Evolutionary conservation across 2,113 vertebrate species (phyloP).

Genomic region (Melanerpes formicivorus): DNA sequence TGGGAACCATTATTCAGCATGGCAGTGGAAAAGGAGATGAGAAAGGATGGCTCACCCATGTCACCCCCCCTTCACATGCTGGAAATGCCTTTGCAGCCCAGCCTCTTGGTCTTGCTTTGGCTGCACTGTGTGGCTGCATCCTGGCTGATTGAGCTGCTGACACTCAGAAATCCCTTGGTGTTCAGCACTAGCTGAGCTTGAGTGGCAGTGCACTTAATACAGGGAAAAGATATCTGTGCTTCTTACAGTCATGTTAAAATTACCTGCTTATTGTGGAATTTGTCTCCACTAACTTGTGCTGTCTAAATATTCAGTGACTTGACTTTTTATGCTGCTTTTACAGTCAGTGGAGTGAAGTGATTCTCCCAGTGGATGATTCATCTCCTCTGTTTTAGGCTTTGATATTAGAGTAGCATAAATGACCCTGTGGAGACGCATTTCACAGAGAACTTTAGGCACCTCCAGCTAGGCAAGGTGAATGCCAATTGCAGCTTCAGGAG

Average conservation of each 20-base stretch:
- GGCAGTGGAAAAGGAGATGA: not conserved
- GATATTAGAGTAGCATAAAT: not conserved
- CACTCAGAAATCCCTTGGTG: not conserved
- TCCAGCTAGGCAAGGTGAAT: not conserved
- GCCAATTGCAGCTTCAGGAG: fast-evolving
- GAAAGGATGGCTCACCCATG: not conserved
- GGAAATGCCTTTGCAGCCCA: not conserved
- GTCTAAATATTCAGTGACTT: slow-evolving; percentile 54
- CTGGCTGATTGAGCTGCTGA: not conserved
- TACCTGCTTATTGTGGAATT: slow-evolving; percentile 48
- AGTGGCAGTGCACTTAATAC: slow-evolving; percentile 10
- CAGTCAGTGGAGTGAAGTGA: not conserved
- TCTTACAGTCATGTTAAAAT: slow-evolving; percentile 29
- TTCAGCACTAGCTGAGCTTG: not conserved
- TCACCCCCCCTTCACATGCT: not conserved
- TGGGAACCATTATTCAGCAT: not conserved
- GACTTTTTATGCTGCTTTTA: not conserved
- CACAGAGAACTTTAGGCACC: not conserved
- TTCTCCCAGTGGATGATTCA: slow-evolving; percentile 42
- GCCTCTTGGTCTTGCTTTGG: not conserved
- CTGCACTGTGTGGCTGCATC: not conserved
- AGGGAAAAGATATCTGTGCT: not conserved
- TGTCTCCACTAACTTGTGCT: slow-evolving; percentile 38
- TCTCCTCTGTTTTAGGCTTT: slow-evolving; percentile 26
- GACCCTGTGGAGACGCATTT: not conserved